Percentiles rank a stretch among this genome's conserved stretches.
phyloP scores from a whole-genome alignment of 2,888 invertebrate genomes.

The Pristionchus entomophagus region DNA sequence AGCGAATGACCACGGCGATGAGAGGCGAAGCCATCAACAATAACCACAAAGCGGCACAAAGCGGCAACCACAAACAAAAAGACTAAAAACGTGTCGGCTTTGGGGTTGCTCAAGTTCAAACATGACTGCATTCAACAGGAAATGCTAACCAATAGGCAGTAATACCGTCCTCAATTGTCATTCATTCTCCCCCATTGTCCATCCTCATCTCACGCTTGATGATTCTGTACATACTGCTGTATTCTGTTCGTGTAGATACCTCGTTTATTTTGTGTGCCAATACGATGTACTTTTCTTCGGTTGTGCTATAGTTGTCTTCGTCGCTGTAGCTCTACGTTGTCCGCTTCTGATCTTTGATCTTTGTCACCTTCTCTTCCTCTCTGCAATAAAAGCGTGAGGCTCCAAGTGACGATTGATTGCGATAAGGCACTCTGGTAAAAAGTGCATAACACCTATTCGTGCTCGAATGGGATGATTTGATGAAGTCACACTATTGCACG shows the following conservation, averaged over 20 bases:
- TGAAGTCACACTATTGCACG: too few species aligned
- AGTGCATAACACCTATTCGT: too few species aligned
- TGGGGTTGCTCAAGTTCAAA: too few species aligned
- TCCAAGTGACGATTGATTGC: not conserved
- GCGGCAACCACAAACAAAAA: not conserved
- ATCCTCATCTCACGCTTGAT: not conserved
- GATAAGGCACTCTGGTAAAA: too few species aligned
- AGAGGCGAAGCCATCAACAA: not conserved
- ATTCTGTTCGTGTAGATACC: not conserved
- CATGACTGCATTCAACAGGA: too few species aligned
- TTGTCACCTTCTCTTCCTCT: not conserved
- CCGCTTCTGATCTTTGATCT: not conserved
- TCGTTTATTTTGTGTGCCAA: not conserved
- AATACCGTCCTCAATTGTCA: too few species aligned
- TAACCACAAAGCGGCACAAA: too few species aligned
- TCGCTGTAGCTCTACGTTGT: too few species aligned
- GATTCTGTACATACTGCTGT: constrained; percentile 3
- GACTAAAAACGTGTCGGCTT: too few species aligned
- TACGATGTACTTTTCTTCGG: constrained; percentile 3
- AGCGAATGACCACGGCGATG: not conserved
- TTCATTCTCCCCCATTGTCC: not conserved
- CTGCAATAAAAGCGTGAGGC: constrained; percentile 14
- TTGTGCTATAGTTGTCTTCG: too few species aligned
- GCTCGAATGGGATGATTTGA: too few species aligned
- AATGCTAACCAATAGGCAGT: too few species aligned